A percentile compares a stretch with the other conserved stretches of the same genome.
Conservation (phyloP, 2,113 vertebrate genomes). For the Corythoichthys intestinalis region DNA sequence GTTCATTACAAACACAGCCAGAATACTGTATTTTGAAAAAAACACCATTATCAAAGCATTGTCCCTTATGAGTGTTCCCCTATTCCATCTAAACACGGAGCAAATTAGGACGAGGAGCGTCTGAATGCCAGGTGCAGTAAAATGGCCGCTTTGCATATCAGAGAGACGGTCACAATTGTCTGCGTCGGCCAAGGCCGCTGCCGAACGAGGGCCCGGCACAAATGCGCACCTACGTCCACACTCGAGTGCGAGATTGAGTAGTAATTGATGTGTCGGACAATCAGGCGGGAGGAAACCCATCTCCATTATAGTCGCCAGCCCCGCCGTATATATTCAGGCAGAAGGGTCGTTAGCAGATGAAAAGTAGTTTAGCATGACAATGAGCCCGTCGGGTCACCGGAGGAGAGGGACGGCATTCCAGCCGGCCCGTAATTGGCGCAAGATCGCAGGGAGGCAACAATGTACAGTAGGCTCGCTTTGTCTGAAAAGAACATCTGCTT, state of each 20-base stretch:
- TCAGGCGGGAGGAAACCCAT: conserved; percentile 40
- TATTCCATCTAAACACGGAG: conserved; percentile 61
- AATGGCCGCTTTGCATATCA: conserved; percentile 67
- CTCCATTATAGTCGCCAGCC: conserved; percentile 38
- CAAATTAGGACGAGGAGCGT: conserved; percentile 56
- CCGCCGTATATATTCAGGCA: conserved; percentile 59
- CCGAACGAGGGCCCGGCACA: conserved; percentile 33
- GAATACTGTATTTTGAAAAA: not conserved
- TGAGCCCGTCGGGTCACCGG: conserved; percentile 53
- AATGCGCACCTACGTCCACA: conserved; percentile 4
- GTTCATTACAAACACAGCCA: conserved; percentile 34
- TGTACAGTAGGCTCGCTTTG: conserved; percentile 12
- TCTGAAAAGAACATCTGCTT: conserved; percentile 57
- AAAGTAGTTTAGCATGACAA: conserved; percentile 72
- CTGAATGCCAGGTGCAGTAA: conserved; percentile 62
- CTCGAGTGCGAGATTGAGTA: conserved; percentile 2
- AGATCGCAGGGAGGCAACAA: conserved; percentile 23
- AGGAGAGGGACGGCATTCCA: conserved; percentile 47
- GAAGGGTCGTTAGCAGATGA: conserved; percentile 66
- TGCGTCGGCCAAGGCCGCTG: conserved; percentile 53
- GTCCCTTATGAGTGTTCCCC: conserved; percentile 59
- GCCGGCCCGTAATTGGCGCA: conserved; percentile 34
- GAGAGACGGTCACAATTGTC: conserved; percentile 57
- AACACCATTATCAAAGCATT: conserved; percentile 56
- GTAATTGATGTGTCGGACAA: conserved; percentile 12